phyloP scores from a whole-genome alignment of 2,113 vertebrate species.

The Benitochromis conjunctus region DNA sequence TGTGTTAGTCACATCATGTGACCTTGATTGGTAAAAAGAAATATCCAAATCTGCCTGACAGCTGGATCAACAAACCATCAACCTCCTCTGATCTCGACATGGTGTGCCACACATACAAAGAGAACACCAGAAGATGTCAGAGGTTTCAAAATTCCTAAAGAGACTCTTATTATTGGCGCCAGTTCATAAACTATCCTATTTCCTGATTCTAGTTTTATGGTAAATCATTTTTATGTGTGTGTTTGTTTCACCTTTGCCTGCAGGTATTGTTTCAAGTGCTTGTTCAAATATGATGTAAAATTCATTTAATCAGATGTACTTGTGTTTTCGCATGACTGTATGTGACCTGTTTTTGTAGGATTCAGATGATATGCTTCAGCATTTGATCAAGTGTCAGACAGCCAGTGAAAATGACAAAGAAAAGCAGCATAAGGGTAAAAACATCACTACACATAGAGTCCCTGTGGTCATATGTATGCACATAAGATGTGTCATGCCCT shows the following conservation, averaged over 20 bases:
- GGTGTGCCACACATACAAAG: background rate
- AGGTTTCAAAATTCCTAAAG: background rate
- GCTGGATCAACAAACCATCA: background rate
- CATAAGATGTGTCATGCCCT: background rate
- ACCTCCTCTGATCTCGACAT: background rate
- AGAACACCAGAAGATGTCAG: background rate
- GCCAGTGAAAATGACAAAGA: background rate
- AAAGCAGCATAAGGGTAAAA: slow-evolving; percentile 12
- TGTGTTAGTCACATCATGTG: background rate
- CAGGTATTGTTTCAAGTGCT: background rate
- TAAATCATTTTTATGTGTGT: no score
- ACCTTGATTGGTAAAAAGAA: background rate
- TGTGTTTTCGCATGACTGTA: background rate
- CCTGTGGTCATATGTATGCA: background rate
- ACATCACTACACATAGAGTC: background rate
- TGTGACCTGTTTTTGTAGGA: background rate
- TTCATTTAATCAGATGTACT: no score
- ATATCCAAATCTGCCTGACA: background rate
- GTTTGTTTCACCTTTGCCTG: background rate
- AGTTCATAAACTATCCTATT: background rate
- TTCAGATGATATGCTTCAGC: background rate
- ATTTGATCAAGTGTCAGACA: slow-evolving; percentile 8
- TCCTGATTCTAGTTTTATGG: background rate
- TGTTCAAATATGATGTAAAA: no score
- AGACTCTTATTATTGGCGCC: background rate